Base-by-base conservation (phyloP, 2,113 vertebrate species). In the Tonatia bakeri region DNA sequence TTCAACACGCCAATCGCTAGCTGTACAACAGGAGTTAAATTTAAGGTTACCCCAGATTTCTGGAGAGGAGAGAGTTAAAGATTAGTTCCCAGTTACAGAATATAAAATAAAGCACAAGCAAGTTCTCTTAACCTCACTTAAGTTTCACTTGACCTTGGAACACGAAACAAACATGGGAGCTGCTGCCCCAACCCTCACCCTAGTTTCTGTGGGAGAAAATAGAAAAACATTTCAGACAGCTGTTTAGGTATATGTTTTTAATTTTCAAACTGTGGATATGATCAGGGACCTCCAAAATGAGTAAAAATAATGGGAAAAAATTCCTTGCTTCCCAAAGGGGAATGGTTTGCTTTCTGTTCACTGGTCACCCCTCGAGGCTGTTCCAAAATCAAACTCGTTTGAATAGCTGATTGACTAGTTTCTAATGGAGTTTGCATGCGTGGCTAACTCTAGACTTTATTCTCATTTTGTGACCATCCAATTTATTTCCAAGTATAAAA, bases 191-290 rank as follows among this genome's bases (percentile, higher is more conserved):
- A 82, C 31, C 19, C 1, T 72, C 87, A 52, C 77, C 89, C 86
- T 79, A 96, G 97, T 97, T 94, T 90, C 94, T 91, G 54, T 93
- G 64, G 45, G 69, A 91, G 82, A 80, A 96, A 97, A 91, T 87
- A 83, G 87, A 94, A 98, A 81, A 87, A 20, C 36, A 69, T 86
- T 87, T 94, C 40, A 19, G 76, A 61, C 52, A 43, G 70, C 45
- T 93, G 52, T 92, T 89, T 84, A 65, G 59, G 33, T 50, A 4
- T 70, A 61, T 28, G 28, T 47, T 65, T 87, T 43, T 76, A 33
- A n/a, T 33, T 72, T 92, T 86, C 90, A 36, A 91, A 76, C 72
- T 54, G 26, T 61, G 82, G 54, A 43, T 79, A 56, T 43, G 14
- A 91, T 86, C 73, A 67, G 79, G 10, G 79, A 33, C 70, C 85